A percentile compares a stretch with the other conserved stretches of the same genome.
Evolutionary conservation across 2,797 vertebrate species (phyloP).

Genomic region (Lacerta agilis): DNA sequence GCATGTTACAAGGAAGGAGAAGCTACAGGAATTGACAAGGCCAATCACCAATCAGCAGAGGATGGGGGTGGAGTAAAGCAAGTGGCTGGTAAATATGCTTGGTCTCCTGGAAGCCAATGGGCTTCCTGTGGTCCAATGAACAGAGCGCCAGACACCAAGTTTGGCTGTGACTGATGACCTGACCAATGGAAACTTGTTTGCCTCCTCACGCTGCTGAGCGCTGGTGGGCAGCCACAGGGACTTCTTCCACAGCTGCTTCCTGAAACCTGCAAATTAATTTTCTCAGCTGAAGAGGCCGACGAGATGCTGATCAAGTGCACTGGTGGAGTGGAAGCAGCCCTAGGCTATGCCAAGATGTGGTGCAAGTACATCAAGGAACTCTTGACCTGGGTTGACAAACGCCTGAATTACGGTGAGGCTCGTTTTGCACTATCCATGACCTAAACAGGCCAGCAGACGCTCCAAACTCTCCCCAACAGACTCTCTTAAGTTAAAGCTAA

Average conservation of each 20-base stretch:
- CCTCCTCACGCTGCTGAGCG: background rate
- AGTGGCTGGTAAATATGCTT: background rate
- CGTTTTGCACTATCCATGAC: accelerated
- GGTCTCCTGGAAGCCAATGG: background rate
- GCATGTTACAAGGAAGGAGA: background rate
- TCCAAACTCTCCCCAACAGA: background rate
- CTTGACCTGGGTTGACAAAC: conserved; percentile 91
- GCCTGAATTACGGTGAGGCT: conserved; percentile 85
- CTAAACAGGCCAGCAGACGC: background rate
- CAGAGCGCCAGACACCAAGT: background rate
- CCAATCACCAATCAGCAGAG: background rate
- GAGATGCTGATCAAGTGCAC: conserved; percentile 84
- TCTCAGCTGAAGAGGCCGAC: conserved; percentile 87
- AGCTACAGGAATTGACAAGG: background rate
- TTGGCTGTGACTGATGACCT: background rate
- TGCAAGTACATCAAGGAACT: conserved; percentile 94
- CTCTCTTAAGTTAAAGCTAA: background rate
- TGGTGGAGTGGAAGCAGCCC: conserved; percentile 87
- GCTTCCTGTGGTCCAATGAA: background rate
- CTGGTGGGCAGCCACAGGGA: background rate
- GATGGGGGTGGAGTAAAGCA: background rate
- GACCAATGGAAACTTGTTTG: background rate
- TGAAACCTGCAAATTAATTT: background rate
- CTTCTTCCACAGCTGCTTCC: background rate
- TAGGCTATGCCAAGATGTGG: conserved; percentile 92